Evolutionary conservation across 2,888 invertebrate genomes (phyloP), one percentile per base, ranked within the genome.

Genomic region (Chouioia cunea): DNA sequence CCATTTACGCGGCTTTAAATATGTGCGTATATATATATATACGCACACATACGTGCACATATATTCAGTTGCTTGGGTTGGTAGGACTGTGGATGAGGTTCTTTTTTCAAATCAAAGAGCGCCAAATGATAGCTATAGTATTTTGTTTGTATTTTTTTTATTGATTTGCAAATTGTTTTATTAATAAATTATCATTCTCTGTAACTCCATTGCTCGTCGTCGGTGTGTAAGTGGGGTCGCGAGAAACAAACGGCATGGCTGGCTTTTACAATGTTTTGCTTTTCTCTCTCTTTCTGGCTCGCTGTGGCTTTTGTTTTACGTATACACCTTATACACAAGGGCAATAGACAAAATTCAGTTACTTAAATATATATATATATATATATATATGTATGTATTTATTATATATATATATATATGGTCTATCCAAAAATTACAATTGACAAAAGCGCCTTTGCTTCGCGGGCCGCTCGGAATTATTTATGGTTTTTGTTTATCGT

Each of bases 171-270:
- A 83, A 84, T 84, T 79, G 79, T 85, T 85, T 85, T 84, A 84
- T 84, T 83, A 83, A 84, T 85, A 85, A 85, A 84, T 85, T 83
- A 85, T 84, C 78, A 79, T 79, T 71, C 80, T 82, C 79, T 81
- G 81, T 79, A 80, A 79, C 81, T 80, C 80, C 18, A 16, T 50
- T 50, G 36, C 36, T 36, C 36, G 36, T 36, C 36, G 36, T 36
- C 36, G 36, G 36, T 36, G 36, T 36, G 36, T 36, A 36, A 36
- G 36, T 36, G 36, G 36, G 36, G 36, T 70, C 60, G 67, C 70
- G 67, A 72, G 68, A 81, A 82, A 83, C 80, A 80, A 79, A 80
- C 81, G 78, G 82, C 80, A 10, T 36, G 36, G 36, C 36, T 36
- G 36, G 36, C 36, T 36, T 36, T 36, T 36, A 3, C 36, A 36